These are phyloP conservation scores for Autographa pulchrina DNA, from an alignment of 2,888 invertebrate species.

Conservation along the genomic window DNA sequence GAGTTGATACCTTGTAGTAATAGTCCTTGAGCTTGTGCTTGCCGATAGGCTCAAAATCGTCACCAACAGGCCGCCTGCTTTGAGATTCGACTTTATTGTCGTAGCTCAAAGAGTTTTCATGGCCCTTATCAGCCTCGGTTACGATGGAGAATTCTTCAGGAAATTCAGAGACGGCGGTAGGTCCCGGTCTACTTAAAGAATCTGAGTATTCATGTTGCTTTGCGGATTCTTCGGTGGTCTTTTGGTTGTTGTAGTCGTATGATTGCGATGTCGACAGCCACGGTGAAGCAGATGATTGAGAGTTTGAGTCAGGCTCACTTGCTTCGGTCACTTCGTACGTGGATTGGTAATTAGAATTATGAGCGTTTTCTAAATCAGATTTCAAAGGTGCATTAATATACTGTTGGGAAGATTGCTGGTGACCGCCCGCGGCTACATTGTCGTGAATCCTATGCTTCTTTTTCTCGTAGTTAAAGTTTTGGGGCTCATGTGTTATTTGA, in stretches of 20 bases:
- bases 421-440: constrained; percentile 76
- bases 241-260: constrained; percentile 69
- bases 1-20: constrained; percentile 85
- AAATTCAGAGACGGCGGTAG: constrained; percentile 72
- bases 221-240: constrained; percentile 71
- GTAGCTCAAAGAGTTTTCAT: constrained; percentile 83
- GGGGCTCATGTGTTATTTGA: constrained; percentile 74
- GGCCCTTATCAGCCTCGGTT: constrained; percentile 82
- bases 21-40: constrained; percentile 85
- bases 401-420: constrained; percentile 77
- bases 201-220: constrained; percentile 71
- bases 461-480: constrained; percentile 71
- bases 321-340: constrained; percentile 86
- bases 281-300: constrained; percentile 75
- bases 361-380: constrained; percentile 63
- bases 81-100: constrained; percentile 82
- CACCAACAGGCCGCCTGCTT: constrained; percentile 84
- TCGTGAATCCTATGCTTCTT: constrained; percentile 80
- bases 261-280: constrained; percentile 79
- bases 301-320: constrained; percentile 75
- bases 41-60: constrained; percentile 85
- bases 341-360: constrained; percentile 68
- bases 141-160: constrained; percentile 83
- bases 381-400: constrained; percentile 72
- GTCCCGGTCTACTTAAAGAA: constrained; percentile 70